phyloP scores from a whole-genome alignment of 2,113 vertebrate genomes.

The Actenoides lindsayi region DNA sequence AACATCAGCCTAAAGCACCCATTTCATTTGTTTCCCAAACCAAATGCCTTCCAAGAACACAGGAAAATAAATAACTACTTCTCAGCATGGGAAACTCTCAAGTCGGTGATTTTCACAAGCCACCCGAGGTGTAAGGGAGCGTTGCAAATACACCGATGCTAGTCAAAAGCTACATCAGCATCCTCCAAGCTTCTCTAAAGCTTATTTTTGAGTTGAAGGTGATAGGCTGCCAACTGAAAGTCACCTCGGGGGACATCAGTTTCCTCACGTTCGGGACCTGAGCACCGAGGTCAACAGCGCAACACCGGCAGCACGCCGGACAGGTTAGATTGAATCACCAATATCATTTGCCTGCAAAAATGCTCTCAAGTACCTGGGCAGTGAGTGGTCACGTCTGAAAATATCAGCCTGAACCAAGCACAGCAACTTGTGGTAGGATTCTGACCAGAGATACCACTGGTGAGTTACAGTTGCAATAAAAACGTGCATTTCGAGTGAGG shows the following conservation, averaged over 20 bases:
- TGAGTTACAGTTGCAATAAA: not conserved
- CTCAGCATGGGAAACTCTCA: not conserved
- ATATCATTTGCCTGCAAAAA: not conserved
- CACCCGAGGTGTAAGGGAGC: not conserved
- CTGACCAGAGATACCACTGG: rapidly evolving
- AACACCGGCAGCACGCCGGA: not conserved
- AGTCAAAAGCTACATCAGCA: not conserved
- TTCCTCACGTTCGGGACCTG: not conserved
- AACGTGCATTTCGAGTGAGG: not conserved
- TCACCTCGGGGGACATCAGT: not conserved
- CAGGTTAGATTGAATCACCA: no score
- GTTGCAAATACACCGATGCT: not conserved
- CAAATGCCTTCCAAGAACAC: not conserved
- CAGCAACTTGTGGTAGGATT: not conserved
- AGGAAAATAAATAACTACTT: not conserved
- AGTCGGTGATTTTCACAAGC: not conserved
- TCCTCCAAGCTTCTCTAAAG: not conserved
- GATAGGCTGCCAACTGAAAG: not conserved
- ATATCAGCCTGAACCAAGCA: not conserved
- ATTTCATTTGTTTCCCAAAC: not conserved
- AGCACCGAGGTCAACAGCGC: rapidly evolving
- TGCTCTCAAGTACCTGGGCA: not conserved
- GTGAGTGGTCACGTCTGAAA: not conserved
- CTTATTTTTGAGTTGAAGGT: not conserved
- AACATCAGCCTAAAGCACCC: not conserved